These are phyloP conservation scores for Styela clava DNA, from an alignment of 23 tunicate genomes.

Conservation along the genomic window DNA sequence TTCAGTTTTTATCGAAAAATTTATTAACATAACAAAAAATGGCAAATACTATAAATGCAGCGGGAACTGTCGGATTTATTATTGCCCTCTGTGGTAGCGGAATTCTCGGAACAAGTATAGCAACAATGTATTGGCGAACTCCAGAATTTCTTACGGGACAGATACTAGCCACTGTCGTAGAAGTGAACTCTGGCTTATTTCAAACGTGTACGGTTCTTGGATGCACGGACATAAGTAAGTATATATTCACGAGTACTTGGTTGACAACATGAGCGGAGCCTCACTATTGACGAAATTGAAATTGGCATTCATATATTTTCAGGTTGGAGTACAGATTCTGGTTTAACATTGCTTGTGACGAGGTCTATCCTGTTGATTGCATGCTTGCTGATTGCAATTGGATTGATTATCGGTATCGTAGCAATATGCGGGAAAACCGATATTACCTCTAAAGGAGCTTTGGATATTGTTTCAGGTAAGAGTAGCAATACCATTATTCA, in stretches of 20 bases:
- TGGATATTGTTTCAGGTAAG: constrained; percentile 10
- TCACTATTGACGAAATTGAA: neutral
- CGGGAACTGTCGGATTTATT: neutral
- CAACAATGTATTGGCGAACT: neutral
- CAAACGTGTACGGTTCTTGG: neutral
- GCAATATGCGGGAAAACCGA: neutral
- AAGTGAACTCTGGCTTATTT: neutral
- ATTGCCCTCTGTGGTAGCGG: neutral
- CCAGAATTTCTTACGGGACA: neutral
- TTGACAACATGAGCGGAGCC: neutral
- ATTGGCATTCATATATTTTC: neutral
- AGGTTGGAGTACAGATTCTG: neutral
- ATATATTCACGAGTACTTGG: neutral
- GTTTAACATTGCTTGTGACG: neutral
- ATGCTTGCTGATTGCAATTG: constrained; percentile 1
- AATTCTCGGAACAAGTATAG: neutral
- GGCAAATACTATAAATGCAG: neutral
- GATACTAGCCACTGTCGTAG: neutral
- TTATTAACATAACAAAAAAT: no score
- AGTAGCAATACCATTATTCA: no score
- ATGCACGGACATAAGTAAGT: neutral
- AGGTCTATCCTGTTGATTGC: neutral
- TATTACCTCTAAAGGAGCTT: neutral
- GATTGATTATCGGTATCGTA: neutral
- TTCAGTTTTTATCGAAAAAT: no score